phyloP scores from a whole-genome alignment of 2,113 vertebrate species.

The Ramphastos sulfuratus region DNA sequence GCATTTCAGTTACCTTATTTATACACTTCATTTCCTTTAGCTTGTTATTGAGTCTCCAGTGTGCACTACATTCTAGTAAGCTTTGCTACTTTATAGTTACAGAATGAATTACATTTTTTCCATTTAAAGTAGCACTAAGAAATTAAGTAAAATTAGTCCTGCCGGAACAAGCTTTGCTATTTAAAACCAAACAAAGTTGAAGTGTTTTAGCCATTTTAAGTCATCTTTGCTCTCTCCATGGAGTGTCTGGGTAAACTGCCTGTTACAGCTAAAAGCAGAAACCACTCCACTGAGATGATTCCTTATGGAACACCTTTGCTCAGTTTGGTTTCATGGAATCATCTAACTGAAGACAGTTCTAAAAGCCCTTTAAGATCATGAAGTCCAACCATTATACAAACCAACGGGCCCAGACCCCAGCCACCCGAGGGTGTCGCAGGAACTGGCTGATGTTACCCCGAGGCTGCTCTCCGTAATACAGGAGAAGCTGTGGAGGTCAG shows the following conservation, averaged over 20 bases:
- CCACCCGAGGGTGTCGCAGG: too few relatives aligned
- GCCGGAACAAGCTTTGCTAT: background rate
- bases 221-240: conserved; percentile 31
- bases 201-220: conserved; percentile 64
- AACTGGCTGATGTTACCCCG: too few relatives aligned
- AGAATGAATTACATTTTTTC: conserved; percentile 1
- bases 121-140: conserved; percentile 19
- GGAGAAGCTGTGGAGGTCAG: too few relatives aligned
- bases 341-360: too few relatives aligned
- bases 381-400: too few relatives aligned
- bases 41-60: background rate
- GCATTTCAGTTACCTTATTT: background rate
- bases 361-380: too few relatives aligned
- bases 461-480: too few relatives aligned
- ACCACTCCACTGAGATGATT: background rate
- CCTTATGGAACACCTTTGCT: too few relatives aligned
- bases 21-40: background rate
- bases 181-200: conserved; percentile 25
- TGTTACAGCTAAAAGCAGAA: conserved; percentile 38
- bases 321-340: too few relatives aligned
- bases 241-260: background rate
- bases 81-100: background rate
- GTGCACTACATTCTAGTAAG: background rate
- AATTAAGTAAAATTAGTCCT: background rate
- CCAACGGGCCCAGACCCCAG: too few relatives aligned